Percentiles rank a stretch among this genome's conserved stretches.
Evolutionary conservation across 1,140 invertebrate genomes (phyloP).

Genomic region (Andrena cerasifolii): DNA sequence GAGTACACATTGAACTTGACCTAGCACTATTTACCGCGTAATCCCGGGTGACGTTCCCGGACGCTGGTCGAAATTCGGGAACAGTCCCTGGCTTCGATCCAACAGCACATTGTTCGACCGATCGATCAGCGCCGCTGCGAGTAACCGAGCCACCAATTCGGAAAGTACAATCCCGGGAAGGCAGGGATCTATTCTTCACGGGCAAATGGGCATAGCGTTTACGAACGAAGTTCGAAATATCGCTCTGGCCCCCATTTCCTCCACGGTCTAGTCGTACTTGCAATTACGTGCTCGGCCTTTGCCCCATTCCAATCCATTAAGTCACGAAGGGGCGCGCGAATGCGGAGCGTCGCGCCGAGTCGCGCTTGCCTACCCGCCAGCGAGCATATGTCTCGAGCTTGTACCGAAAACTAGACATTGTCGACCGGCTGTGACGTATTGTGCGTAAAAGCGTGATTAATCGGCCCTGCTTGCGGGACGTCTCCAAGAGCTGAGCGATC

Average conservation of each 20-base stretch:
- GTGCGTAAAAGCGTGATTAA: constrained; percentile 54
- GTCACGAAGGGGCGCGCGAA: constrained; percentile 57
- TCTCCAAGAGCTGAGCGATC: constrained; percentile 6
- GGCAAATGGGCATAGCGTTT: constrained; percentile 55
- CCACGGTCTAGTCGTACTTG: constrained; percentile 49
- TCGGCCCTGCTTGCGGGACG: constrained; percentile 21
- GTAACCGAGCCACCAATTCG: constrained; percentile 54
- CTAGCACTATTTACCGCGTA: background rate
- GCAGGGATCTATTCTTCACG: constrained; percentile 58
- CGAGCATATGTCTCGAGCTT: constrained; percentile 59
- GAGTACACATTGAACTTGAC: background rate
- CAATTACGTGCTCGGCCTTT: constrained; percentile 69
- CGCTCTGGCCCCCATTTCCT: constrained; percentile 30
- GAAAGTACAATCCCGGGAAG: constrained; percentile 53
- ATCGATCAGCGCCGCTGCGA: constrained; percentile 38
- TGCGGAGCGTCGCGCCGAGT: constrained; percentile 32
- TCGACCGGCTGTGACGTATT: constrained; percentile 42
- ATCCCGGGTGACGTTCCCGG: background rate
- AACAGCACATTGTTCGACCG: constrained; percentile 58
- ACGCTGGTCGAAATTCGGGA: constrained; percentile 22
- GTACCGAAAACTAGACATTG: constrained; percentile 46
- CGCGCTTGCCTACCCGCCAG: constrained; percentile 23
- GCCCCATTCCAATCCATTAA: constrained; percentile 70
- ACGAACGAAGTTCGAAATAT: constrained; percentile 66
- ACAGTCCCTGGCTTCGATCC: constrained; percentile 34